A percentile compares a stretch with the other conserved stretches of the same genome.
phyloP scores from a whole-genome alignment of 2,797 vertebrate genomes.

The Xenops minutus region DNA sequence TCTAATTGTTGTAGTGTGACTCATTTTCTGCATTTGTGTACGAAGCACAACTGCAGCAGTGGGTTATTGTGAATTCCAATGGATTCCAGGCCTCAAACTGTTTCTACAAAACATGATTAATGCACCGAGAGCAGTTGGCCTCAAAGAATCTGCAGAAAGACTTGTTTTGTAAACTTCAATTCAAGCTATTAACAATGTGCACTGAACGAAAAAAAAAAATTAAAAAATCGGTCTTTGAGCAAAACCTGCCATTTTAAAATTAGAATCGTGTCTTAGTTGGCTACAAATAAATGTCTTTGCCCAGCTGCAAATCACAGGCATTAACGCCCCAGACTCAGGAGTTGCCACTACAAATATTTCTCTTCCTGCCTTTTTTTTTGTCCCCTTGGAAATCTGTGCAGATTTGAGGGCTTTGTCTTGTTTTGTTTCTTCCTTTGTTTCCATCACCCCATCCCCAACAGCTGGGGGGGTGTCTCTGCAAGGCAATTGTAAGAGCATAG shows the following conservation, averaged over 20 bases:
- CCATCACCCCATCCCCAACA: neutral
- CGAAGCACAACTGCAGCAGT: neutral
- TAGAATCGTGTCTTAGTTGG: neutral
- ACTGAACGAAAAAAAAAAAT: conserved; percentile 66
- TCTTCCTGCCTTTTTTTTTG: neutral
- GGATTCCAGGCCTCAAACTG: neutral
- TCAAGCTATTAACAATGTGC: conserved; percentile 80
- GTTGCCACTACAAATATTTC: neutral
- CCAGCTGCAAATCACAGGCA: conserved; percentile 9
- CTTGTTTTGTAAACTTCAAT: conserved; percentile 71
- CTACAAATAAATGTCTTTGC: neutral
- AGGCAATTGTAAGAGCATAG: neutral
- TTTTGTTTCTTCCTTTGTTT: neutral
- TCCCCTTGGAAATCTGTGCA: neutral
- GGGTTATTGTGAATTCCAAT: neutral
- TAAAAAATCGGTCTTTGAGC: conserved; percentile 75
- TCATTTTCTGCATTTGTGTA: neutral
- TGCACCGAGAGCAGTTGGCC: conserved; percentile 75
- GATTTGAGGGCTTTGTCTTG: neutral
- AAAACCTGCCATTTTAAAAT: conserved; percentile 38
- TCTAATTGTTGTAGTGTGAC: neutral
- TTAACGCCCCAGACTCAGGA: neutral
- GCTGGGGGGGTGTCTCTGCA: neutral
- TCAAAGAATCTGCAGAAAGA: conserved; percentile 66
- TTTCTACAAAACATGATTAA: conserved; percentile 78